Evolutionary conservation across 2,888 invertebrate genomes (phyloP).

Genomic region (Caenorhabditis becei): DNA sequence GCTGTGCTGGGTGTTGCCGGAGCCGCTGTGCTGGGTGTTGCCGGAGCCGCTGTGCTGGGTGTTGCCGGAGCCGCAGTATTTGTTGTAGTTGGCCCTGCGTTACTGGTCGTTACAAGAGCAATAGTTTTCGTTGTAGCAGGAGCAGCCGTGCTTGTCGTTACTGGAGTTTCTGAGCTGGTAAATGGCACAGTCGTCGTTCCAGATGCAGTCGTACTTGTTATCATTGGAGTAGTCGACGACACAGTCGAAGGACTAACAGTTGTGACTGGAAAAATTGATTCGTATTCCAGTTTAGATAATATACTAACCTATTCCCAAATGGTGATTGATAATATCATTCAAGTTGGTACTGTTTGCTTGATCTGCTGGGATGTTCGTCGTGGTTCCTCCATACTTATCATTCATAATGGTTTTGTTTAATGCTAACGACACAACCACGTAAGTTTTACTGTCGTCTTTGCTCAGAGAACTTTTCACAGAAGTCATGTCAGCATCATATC

Average conservation of each 20-base stretch:
- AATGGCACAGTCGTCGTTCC: background rate
- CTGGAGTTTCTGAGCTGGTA: constrained; percentile 1
- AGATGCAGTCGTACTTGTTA: background rate
- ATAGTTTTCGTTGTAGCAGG: background rate
- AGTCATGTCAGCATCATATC: constrained; percentile 12
- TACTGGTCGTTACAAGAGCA: background rate
- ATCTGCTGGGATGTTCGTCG: background rate
- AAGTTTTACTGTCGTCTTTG: constrained; percentile 6
- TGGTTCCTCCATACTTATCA: constrained; percentile 11
- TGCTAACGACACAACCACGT: constrained; percentile 24
- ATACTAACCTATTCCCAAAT: constrained; percentile 1
- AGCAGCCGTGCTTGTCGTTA: background rate
- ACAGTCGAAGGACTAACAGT: background rate
- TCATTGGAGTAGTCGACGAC: background rate
- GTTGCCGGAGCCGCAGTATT: background rate
- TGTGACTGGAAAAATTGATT: background rate
- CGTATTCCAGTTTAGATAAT: background rate
- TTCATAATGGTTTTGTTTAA: constrained; percentile 3
- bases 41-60: background rate
- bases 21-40: background rate
- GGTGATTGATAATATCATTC: constrained; percentile 10
- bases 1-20: background rate
- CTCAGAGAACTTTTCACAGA: background rate
- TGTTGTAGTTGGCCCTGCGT: background rate
- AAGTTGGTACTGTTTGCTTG: constrained; percentile 3